Conservation (phyloP, 2,888 invertebrate species). For the Anthrax anthrax region DNA sequence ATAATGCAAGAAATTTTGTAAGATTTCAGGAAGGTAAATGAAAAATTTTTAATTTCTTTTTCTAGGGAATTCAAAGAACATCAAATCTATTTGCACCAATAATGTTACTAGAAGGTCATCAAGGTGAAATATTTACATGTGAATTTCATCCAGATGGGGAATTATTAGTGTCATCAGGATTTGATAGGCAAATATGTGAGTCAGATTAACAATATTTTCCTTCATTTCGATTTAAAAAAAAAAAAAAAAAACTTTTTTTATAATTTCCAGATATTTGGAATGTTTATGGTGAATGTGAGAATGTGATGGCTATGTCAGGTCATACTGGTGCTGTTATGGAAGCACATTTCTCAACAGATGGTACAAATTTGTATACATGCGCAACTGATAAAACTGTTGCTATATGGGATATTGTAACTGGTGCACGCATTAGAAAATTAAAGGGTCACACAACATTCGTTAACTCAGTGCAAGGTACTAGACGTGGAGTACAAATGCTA, state of each 20-base stretch:
- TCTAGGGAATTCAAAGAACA: constrained; percentile 58
- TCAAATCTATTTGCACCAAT: constrained; percentile 85
- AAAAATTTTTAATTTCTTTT: constrained; percentile 3
- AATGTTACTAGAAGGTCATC: constrained; percentile 91
- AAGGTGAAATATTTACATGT: constrained; percentile 85
- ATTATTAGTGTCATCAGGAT: constrained; percentile 85
- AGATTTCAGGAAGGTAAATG: not conserved
- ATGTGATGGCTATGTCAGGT: constrained; percentile 81
- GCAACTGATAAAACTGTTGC: constrained; percentile 91
- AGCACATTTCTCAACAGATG: constrained; percentile 73
- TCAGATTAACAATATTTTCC: not conserved
- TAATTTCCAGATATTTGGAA: constrained; percentile 71
- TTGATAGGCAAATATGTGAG: constrained; percentile 90
- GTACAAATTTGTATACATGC: constrained; percentile 72
- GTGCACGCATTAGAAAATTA: constrained; percentile 74
- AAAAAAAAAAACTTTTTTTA: not conserved
- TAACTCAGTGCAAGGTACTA: constrained; percentile 49
- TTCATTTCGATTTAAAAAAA: not conserved
- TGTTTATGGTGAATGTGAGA: constrained; percentile 96
- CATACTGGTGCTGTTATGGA: constrained; percentile 95
- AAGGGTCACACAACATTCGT: constrained; percentile 71
- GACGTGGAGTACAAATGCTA: constrained; percentile 79
- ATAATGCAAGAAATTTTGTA: not conserved
- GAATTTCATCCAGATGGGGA: constrained; percentile 96
- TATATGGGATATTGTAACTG: constrained; percentile 88